Percentiles rank a stretch among this genome's conserved stretches.
Evolutionary conservation across 1,140 invertebrate species (phyloP).

Genomic region (Wasmannia auropunctata): DNA sequence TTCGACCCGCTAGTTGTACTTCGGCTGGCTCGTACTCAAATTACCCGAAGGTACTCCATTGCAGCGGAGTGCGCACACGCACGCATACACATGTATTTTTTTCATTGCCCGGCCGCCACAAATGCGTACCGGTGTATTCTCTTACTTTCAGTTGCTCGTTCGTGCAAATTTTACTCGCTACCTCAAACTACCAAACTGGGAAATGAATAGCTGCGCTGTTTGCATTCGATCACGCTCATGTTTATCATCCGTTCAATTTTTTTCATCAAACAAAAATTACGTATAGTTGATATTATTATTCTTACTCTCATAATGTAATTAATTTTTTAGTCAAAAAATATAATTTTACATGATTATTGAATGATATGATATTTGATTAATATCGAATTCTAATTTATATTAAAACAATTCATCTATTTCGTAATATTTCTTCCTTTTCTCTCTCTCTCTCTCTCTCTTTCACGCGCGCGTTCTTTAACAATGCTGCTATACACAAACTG

Average conservation of each 20-base stretch:
- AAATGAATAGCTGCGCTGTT: conserved; percentile 7
- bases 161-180: conserved; percentile 6
- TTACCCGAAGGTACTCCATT: conserved; percentile 53
- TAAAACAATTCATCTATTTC: neutral
- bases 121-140: conserved; percentile 5
- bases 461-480: neutral
- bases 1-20: conserved; percentile 30
- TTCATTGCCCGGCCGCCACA: conserved; percentile 15
- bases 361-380: too few relatives aligned
- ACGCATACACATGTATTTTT: neutral
- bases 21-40: conserved; percentile 50
- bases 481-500: neutral
- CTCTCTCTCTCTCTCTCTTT: neutral
- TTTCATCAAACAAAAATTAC: neutral
- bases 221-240: conserved; percentile 1
- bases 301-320: neutral
- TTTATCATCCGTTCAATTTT: neutral
- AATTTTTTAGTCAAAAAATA: neutral
- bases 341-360: neutral
- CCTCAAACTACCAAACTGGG: neutral
- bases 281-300: neutral
- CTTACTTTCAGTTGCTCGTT: neutral
- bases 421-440: neutral
- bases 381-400: neutral
- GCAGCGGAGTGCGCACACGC: neutral